phyloP scores from a whole-genome alignment of 2,888 invertebrate species.

The Habroteleia sp. region DNA sequence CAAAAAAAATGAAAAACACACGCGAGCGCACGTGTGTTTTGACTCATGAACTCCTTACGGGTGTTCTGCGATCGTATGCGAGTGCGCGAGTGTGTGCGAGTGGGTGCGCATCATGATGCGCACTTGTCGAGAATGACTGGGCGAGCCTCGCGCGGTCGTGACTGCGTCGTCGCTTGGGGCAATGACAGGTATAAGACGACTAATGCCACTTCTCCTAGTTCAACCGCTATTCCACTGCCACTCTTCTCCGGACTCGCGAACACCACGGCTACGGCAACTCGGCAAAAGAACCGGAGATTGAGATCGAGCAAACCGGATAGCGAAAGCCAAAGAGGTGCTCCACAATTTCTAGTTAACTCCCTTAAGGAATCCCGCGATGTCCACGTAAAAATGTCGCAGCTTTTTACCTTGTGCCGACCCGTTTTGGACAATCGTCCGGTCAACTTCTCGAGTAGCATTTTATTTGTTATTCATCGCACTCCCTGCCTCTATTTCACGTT shows the following conservation, averaged over 20 bases:
- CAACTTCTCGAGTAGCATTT: not conserved
- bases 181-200: constrained; percentile 68
- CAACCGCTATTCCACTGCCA: constrained; percentile 61
- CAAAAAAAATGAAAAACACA: constrained; percentile 21
- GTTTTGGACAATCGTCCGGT: constrained; percentile 23
- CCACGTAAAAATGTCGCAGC: constrained; percentile 14
- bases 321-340: constrained; percentile 38
- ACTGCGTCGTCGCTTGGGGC: constrained; percentile 70
- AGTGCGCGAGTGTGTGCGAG: constrained; percentile 9
- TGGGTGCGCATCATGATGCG: constrained; percentile 65
- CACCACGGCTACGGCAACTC: constrained; percentile 22
- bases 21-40: constrained; percentile 21
- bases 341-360: constrained; percentile 41
- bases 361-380: constrained; percentile 37
- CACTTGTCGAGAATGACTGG: constrained; percentile 68
- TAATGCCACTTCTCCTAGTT: constrained; percentile 63
- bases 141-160: constrained; percentile 72
- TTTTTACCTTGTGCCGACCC: constrained; percentile 22
- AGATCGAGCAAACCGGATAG: constrained; percentile 41
- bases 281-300: constrained; percentile 45
- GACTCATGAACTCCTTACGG: constrained; percentile 28
- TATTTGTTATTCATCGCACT: not conserved
- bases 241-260: constrained; percentile 48
- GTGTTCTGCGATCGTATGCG: not conserved
- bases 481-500: not conserved